Conservation (phyloP, 1,140 invertebrate species). For the Megalonaias nervosa region DNA sequence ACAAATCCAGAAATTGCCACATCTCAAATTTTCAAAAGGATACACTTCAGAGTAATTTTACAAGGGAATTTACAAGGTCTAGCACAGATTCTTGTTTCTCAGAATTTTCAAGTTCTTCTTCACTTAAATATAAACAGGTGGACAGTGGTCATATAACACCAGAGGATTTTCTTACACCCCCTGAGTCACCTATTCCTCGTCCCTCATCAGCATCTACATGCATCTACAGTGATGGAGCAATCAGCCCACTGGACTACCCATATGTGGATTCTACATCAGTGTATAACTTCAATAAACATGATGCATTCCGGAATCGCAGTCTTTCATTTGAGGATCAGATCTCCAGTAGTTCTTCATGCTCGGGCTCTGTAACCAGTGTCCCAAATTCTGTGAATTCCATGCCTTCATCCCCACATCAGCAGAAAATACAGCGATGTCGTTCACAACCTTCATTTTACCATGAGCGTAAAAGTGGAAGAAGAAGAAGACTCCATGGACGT, state of each 20-base stretch:
- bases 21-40: constrained; percentile 11
- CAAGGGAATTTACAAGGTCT: constrained; percentile 6
- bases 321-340: constrained; percentile 66
- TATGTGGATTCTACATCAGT: constrained; percentile 43
- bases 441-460: constrained; percentile 66
- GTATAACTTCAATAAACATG: constrained; percentile 20
- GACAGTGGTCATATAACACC: constrained; percentile 52
- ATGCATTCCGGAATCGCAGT: constrained; percentile 63
- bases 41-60: not conserved
- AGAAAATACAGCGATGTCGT: constrained; percentile 61
- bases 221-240: constrained; percentile 45
- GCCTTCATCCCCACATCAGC: constrained; percentile 48
- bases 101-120: constrained; percentile 31
- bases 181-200: constrained; percentile 62
- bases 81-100: constrained; percentile 28
- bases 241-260: constrained; percentile 45
- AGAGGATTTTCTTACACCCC: constrained; percentile 58
- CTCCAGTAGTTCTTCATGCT: constrained; percentile 42
- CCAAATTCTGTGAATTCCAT: constrained; percentile 30
- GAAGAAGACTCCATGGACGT: constrained; percentile 57
- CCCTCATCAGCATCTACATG: constrained; percentile 58
- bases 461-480: constrained; percentile 61
- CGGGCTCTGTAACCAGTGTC: constrained; percentile 46
- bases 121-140: constrained; percentile 35
- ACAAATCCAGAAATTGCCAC: constrained; percentile 6